Evolutionary conservation across 2,797 vertebrate species (phyloP).

Genomic region (Centroberyx gerrardi): DNA sequence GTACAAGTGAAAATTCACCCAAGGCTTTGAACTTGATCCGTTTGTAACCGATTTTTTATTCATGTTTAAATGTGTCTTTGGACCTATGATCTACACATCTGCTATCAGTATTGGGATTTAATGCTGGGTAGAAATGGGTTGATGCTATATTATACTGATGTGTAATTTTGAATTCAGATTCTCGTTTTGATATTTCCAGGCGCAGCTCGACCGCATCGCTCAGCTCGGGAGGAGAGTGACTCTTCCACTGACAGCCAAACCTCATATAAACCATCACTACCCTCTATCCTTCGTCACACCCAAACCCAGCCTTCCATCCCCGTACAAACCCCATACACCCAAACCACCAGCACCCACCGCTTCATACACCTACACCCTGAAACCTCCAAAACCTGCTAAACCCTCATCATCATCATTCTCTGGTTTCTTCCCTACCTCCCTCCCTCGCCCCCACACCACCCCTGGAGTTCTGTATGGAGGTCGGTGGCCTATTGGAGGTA

Average conservation of each 20-base stretch:
- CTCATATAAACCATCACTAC: conserved; percentile 56
- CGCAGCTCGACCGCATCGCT: conserved; percentile 81
- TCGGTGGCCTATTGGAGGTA: conserved; percentile 73
- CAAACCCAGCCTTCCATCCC: conserved; percentile 46
- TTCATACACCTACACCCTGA: conserved; percentile 49
- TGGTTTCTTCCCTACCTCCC: conserved; percentile 50
- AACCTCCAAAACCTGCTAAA: conserved; percentile 37
- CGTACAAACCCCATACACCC: conserved; percentile 46
- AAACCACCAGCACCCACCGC: conserved; percentile 53
- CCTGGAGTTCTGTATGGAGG: conserved; percentile 55
- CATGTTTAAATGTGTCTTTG: too few relatives aligned
- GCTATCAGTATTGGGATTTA: too few relatives aligned
- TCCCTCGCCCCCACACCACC: conserved; percentile 53
- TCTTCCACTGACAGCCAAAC: conserved; percentile 70
- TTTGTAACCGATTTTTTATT: too few relatives aligned
- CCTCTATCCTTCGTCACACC: conserved; percentile 47
- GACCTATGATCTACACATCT: too few relatives aligned
- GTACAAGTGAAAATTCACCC: too few relatives aligned
- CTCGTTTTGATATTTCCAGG: conserved; percentile 56
- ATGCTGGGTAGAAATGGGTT: not conserved
- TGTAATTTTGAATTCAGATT: not conserved
- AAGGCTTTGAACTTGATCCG: too few relatives aligned
- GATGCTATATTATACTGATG: not conserved
- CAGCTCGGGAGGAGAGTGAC: conserved; percentile 75
- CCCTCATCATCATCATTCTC: conserved; percentile 42